phyloP scores from a whole-genome alignment of 1,140 invertebrate species.

The Geopemphigus sp. region DNA sequence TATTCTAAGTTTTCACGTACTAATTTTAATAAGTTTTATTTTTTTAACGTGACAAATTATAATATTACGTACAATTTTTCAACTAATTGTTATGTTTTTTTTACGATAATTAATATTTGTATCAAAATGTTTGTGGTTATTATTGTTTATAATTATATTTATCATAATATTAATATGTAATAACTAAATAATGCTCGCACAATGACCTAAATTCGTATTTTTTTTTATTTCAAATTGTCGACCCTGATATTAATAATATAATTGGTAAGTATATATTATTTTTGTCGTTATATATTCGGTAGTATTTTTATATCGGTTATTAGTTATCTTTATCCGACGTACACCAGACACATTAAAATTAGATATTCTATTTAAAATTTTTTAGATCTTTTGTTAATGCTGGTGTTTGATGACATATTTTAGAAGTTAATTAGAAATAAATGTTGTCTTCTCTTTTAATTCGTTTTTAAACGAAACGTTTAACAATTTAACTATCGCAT shows the following conservation, averaged over 20 bases:
- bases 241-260: not conserved
- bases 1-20: not conserved
- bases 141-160: not conserved
- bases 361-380: too few relatives aligned
- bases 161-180: not conserved
- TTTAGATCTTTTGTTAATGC: too few relatives aligned
- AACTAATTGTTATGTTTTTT: not conserved
- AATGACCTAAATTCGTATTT: not conserved
- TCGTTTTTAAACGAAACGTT: too few relatives aligned
- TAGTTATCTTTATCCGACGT: too few relatives aligned
- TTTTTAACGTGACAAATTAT: not conserved
- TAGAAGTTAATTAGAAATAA: too few relatives aligned
- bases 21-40: not conserved
- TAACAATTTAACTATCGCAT: too few relatives aligned
- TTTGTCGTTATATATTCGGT: too few relatives aligned
- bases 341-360: too few relatives aligned
- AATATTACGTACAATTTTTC: not conserved
- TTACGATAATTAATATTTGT: not conserved
- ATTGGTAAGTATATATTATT: too few relatives aligned
- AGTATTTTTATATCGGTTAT: too few relatives aligned
- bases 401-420: too few relatives aligned
- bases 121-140: not conserved
- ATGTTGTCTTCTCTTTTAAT: too few relatives aligned
- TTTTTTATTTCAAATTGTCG: not conserved
- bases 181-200: not conserved